phyloP scores from a whole-genome alignment of 2,888 invertebrate genomes.

The Agonopterix subpropinquella region DNA sequence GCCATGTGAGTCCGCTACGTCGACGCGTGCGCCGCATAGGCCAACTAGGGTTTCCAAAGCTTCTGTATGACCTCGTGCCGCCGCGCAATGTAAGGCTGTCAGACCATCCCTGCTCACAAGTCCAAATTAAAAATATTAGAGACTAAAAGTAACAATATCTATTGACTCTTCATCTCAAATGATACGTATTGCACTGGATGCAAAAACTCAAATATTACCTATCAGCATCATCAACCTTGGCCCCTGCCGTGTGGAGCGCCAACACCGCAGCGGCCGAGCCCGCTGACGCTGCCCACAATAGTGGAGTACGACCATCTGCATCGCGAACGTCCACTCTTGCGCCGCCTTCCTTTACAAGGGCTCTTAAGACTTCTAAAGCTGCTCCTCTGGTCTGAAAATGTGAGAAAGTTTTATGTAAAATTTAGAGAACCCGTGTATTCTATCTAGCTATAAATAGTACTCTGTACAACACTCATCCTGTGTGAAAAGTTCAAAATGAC shows the following conservation, averaged over 20 bases:
- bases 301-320: slow-evolving; percentile 93
- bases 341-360: slow-evolving; percentile 83
- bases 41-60: slow-evolving; percentile 92
- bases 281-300: slow-evolving; percentile 98
- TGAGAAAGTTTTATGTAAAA: no score
- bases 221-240: slow-evolving; percentile 87
- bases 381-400: slow-evolving; percentile 61
- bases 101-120: slow-evolving; percentile 85
- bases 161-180: not conserved
- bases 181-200: not conserved
- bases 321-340: slow-evolving; percentile 91
- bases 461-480: no score
- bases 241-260: slow-evolving; percentile 91
- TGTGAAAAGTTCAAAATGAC: no score
- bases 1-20: slow-evolving; percentile 94
- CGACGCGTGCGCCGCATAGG: slow-evolving; percentile 91
- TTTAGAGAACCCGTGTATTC: no score
- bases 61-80: slow-evolving; percentile 95
- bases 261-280: slow-evolving; percentile 95
- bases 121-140: not conserved
- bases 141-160: not conserved
- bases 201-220: slow-evolving; percentile 58
- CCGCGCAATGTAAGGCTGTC: slow-evolving; percentile 97
- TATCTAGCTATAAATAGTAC: no score
- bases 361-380: slow-evolving; percentile 87